Evolutionary conservation across 1,140 invertebrate genomes (phyloP).

Genomic region (Whitmania pigra): DNA sequence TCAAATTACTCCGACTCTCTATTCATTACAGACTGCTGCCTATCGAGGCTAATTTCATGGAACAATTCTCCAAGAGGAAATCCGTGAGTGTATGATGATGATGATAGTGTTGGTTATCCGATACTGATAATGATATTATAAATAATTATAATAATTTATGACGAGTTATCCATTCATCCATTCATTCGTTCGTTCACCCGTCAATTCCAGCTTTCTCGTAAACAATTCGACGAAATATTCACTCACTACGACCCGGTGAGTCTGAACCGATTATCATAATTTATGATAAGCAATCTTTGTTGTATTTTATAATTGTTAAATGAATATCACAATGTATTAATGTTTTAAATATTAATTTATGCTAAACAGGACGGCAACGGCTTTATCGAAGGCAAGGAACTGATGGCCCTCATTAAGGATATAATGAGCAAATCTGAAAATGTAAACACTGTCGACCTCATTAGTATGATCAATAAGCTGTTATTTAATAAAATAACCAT

Average conservation of each 20-base stretch:
- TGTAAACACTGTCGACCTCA: not conserved
- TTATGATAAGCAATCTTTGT: not conserved
- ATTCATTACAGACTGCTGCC: slow-evolving; percentile 10
- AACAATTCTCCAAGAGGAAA: slow-evolving; percentile 16
- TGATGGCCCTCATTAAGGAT: slow-evolving; percentile 11
- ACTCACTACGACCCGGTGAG: slow-evolving; percentile 17
- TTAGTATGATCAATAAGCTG: no score
- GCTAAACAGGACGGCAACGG: slow-evolving; percentile 11
- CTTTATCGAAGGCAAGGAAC: slow-evolving; percentile 15
- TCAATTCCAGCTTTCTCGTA: slow-evolving; percentile 14
- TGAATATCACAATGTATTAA: no score
- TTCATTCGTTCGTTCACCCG: not conserved
- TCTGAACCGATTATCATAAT: not conserved
- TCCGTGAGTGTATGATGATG: slow-evolving; percentile 13
- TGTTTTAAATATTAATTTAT: not conserved
- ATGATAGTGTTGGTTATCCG: not conserved
- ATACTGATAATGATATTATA: not conserved
- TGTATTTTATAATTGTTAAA: not conserved
- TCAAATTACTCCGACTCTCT: not conserved
- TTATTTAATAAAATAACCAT: no score
- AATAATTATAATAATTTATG: not conserved
- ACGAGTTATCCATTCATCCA: not conserved
- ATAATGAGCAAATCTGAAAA: slow-evolving; percentile 8
- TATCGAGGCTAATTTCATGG: slow-evolving; percentile 18
- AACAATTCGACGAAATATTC: slow-evolving; percentile 18